Evolutionary conservation across 2,888 invertebrate genomes (phyloP).

Genomic region (Phyto melanocephala): DNA sequence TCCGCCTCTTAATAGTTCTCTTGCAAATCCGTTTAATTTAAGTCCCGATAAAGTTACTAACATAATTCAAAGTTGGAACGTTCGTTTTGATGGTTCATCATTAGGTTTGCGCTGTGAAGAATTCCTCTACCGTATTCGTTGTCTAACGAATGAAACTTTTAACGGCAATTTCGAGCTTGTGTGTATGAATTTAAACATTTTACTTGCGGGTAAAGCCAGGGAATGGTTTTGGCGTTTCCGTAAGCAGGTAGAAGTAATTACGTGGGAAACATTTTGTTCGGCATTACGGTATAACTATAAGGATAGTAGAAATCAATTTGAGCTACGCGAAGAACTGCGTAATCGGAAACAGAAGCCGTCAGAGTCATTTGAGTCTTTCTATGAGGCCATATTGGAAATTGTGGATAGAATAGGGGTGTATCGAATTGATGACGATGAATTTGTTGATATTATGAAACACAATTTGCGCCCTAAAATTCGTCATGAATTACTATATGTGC

Average conservation of each 20-base stretch:
- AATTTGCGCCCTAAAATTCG: neutral
- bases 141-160: neutral
- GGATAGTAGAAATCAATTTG: neutral
- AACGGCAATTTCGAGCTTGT: neutral
- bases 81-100: neutral
- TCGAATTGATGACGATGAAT: neutral
- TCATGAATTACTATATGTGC: constrained; percentile 3
- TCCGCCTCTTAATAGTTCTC: neutral
- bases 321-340: neutral
- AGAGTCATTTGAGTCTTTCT: constrained; percentile 3
- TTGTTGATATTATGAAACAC: neutral
- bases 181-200: neutral
- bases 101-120: neutral
- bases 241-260: neutral
- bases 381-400: neutral
- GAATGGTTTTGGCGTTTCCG: neutral
- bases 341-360: neutral
- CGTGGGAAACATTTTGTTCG: neutral
- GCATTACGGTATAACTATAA: neutral
- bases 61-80: constrained; percentile 8
- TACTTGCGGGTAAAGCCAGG: neutral
- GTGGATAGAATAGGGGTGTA: neutral
- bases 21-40: neutral
- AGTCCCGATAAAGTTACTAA: neutral
- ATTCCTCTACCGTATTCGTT: neutral